Evolutionary conservation across 1,140 invertebrate genomes (phyloP).

Genomic region (Ylistrum balloti): DNA sequence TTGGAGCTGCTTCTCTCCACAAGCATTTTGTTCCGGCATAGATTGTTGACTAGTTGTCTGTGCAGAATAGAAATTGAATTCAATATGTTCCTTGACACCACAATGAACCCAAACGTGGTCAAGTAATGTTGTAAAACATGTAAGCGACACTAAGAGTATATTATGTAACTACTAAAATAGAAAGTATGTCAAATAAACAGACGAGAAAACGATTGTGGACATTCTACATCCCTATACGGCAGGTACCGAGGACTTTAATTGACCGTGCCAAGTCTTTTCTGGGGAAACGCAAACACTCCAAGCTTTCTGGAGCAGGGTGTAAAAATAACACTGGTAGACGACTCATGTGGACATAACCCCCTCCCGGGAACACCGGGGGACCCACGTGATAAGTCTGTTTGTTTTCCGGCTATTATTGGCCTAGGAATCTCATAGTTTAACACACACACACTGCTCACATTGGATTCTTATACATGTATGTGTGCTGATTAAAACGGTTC

Average conservation of each 20-base stretch:
- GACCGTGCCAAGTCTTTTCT: background rate
- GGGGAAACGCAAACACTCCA: conserved; percentile 6
- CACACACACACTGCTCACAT: background rate
- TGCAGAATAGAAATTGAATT: no score
- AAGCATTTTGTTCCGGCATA: no score
- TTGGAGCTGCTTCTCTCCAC: no score
- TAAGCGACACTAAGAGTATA: background rate
- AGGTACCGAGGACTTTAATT: conserved; percentile 1
- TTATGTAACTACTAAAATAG: background rate
- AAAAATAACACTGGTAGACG: conserved; percentile 27
- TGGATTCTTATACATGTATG: no score
- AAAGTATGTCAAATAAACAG: conserved; percentile 1
- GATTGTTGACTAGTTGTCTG: no score
- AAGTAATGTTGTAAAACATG: no score
- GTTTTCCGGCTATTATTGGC: conserved; percentile 22
- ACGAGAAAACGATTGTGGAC: background rate
- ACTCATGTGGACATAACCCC: background rate
- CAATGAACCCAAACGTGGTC: no score
- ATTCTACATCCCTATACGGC: background rate
- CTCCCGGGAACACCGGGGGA: background rate
- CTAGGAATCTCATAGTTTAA: background rate
- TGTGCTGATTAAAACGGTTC: no score
- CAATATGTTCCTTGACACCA: no score
- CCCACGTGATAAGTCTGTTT: background rate
- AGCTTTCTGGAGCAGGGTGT: conserved; percentile 7